These are phyloP conservation scores for Coendou prehensilis DNA, from an alignment of 2,797 vertebrate genomes.

Conservation along the genomic window DNA sequence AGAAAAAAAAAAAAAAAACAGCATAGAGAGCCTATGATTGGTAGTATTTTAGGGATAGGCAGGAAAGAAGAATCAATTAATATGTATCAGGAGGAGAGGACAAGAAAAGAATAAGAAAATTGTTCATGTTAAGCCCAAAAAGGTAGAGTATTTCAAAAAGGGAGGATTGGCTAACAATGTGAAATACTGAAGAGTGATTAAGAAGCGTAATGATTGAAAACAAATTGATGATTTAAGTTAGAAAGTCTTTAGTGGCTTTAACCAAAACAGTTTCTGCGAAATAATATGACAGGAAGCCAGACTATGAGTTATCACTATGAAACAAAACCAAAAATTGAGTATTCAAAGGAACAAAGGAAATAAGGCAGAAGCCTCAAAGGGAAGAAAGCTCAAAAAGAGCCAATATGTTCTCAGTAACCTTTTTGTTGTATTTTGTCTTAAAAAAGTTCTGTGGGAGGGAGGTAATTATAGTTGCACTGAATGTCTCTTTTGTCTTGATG, in stretches of 20 bases:
- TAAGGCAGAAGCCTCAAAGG: conserved; percentile 35
- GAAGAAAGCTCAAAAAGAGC: background rate
- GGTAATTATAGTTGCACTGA: background rate
- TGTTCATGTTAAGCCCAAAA: conserved; percentile 39
- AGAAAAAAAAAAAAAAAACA: background rate
- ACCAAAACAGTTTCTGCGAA: conserved; percentile 47
- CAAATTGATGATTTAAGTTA: conserved; percentile 37
- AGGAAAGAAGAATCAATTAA: conserved; percentile 45
- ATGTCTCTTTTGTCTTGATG: conserved; percentile 37
- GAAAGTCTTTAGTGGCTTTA: conserved; percentile 52
- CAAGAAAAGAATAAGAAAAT: conserved; percentile 43
- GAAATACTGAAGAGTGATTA: conserved; percentile 37
- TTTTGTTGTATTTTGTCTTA: conserved; percentile 46
- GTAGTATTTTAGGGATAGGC: conserved; percentile 30
- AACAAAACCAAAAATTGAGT: conserved; percentile 1
- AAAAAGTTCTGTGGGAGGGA: background rate
- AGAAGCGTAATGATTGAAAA: conserved; percentile 34
- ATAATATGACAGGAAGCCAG: background rate
- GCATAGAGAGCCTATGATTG: conserved; percentile 29
- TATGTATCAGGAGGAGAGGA: background rate
- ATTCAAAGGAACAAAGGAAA: background rate
- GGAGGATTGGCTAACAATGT: conserved; percentile 17
- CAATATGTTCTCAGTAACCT: background rate
- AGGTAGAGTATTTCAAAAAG: conserved; percentile 50
- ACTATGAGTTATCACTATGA: background rate